Evolutionary conservation across 2,113 vertebrate genomes (phyloP).

Genomic region (Sinocyclocheilus maitianheensis): DNA sequence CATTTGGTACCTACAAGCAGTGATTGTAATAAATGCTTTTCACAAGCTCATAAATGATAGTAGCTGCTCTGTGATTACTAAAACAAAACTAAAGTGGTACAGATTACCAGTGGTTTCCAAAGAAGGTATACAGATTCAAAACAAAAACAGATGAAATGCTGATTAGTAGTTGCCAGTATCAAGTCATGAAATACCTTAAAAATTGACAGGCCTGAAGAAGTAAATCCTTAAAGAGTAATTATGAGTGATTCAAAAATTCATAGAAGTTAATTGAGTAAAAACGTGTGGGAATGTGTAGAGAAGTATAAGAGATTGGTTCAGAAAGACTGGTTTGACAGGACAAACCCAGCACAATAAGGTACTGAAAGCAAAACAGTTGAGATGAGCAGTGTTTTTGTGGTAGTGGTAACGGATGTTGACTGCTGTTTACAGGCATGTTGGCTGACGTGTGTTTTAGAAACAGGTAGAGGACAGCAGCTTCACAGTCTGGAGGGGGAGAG

Average conservation of each 20-base stretch:
- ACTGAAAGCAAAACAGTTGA: not conserved
- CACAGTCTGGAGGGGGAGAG: constrained; percentile 73
- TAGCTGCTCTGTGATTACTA: constrained; percentile 44
- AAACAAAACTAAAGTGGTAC: not conserved
- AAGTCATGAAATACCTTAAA: not conserved
- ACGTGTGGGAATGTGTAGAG: not conserved
- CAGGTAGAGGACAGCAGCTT: constrained; percentile 75
- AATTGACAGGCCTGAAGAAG: not conserved
- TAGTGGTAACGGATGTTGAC: not conserved
- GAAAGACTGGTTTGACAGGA: not conserved
- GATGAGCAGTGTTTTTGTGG: not conserved
- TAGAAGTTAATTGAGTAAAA: not conserved
- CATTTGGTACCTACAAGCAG: constrained; percentile 62
- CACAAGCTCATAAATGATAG: constrained; percentile 2
- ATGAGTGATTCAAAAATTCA: not conserved
- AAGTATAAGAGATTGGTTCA: not conserved
- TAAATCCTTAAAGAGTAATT: not conserved
- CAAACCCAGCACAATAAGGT: no score
- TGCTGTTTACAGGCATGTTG: not conserved
- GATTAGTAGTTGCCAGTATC: no score
- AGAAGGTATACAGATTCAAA: not conserved
- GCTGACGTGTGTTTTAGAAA: constrained; percentile 54
- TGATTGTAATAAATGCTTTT: constrained; percentile 33
- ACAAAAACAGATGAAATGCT: not conserved
- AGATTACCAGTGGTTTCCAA: not conserved